phyloP scores from a whole-genome alignment of 2,797 vertebrate genomes.

The Spinibarbus caldwelli region DNA sequence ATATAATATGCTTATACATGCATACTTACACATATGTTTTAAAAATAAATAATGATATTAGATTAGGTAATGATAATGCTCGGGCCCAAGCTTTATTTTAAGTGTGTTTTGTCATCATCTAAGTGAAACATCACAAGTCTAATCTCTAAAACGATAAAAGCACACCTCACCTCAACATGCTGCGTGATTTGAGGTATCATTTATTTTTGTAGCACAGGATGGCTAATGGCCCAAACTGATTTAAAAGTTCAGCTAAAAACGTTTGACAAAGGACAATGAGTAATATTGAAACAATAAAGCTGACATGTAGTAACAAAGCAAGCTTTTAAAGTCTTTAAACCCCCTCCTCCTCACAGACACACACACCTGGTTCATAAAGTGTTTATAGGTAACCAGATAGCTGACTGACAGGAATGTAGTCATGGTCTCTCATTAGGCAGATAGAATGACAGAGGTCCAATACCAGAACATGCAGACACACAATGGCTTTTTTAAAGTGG shows the following conservation, averaged over 20 bases:
- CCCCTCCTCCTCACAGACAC: not conserved
- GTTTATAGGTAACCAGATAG: slow-evolving; percentile 57
- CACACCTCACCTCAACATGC: too few species aligned
- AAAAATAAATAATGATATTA: too few species aligned
- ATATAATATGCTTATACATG: too few species aligned
- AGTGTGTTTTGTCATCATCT: not conserved
- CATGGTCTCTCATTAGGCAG: slow-evolving; percentile 49
- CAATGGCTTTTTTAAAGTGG: slow-evolving; percentile 49
- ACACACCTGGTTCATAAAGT: slow-evolving; percentile 57
- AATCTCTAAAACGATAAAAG: too few species aligned
- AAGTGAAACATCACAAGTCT: too few species aligned
- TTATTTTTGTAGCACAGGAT: not conserved
- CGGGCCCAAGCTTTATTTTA: too few species aligned
- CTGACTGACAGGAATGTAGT: slow-evolving; percentile 53
- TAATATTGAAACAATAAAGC: slow-evolving; percentile 9
- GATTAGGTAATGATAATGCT: too few species aligned
- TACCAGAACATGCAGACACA: slow-evolving; percentile 16
- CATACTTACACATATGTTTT: too few species aligned
- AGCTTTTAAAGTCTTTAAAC: slow-evolving; percentile 23
- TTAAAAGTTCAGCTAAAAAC: not conserved
- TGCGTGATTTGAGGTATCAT: not conserved
- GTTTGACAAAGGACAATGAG: slow-evolving; percentile 6
- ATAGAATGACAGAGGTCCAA: slow-evolving; percentile 26
- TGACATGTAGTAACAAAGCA: slow-evolving; percentile 26
- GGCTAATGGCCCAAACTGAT: not conserved